A percentile compares a stretch with the other conserved stretches of the same genome.
phyloP scores from a whole-genome alignment of 1,140 invertebrate species.

The Drosophila ohnishii region DNA sequence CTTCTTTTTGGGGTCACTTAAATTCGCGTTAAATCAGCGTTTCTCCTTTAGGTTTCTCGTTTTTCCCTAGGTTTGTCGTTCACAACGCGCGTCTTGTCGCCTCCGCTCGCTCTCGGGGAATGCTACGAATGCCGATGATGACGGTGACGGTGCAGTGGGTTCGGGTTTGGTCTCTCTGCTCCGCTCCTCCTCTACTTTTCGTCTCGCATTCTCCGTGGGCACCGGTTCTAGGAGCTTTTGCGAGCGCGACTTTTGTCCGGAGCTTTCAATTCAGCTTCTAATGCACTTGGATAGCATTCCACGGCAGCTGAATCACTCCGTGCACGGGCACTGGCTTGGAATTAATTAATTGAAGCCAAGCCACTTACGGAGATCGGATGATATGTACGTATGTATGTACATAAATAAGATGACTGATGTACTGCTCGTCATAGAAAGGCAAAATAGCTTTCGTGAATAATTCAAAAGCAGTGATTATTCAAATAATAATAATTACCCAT shows the following conservation, averaged over 20 bases:
- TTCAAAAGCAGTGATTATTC: not conserved
- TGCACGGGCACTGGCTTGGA: conserved; percentile 11
- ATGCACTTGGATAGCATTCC: conserved; percentile 43
- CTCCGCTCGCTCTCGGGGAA: conserved; percentile 28
- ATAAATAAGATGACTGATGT: not conserved
- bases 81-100: conserved; percentile 22
- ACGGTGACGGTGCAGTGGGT: conserved; percentile 15
- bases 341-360: conserved; percentile 33
- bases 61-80: not conserved
- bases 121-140: conserved; percentile 17
- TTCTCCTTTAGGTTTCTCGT: not conserved
- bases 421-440: not conserved
- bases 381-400: too few relatives aligned
- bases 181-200: not conserved
- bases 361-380: conserved; percentile 6
- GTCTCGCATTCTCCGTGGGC: conserved; percentile 13
- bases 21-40: conserved; percentile 5
- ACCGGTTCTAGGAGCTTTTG: conserved; percentile 42
- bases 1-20: conserved; percentile 5
- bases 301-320: conserved; percentile 28
- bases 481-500: not conserved
- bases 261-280: conserved; percentile 60
- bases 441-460: conserved; percentile 2
- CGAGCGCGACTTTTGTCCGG: conserved; percentile 33
- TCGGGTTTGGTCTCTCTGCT: not conserved